A percentile compares a stretch with the other conserved stretches of the same genome.
Conservation (phyloP, 1,140 invertebrate species). For the Papilio glaucus region DNA sequence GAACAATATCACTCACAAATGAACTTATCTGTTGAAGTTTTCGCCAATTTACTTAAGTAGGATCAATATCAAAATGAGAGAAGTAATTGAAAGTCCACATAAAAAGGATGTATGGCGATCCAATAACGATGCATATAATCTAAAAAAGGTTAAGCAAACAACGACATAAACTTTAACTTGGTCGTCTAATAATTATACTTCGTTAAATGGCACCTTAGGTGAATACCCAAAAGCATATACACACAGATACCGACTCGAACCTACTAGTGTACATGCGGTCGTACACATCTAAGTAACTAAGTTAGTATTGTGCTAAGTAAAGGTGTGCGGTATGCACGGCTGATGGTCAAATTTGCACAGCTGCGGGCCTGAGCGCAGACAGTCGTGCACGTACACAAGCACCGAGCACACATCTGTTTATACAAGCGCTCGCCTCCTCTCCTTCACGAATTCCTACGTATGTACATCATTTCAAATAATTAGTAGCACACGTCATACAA, state of each 20-base stretch:
- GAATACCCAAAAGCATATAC: too few relatives aligned
- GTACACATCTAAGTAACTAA: too few relatives aligned
- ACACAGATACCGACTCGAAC: too few relatives aligned
- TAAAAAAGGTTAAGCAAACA: too few relatives aligned
- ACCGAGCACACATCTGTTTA: not conserved
- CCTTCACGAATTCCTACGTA: not conserved
- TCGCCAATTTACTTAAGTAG: too few relatives aligned
- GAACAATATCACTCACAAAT: not conserved
- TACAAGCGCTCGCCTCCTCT: not conserved
- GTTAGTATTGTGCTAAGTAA: too few relatives aligned
- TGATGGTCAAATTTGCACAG: slow-evolving; percentile 17
- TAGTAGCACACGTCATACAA: not conserved
- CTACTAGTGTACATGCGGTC: too few relatives aligned
- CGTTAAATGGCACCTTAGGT: too few relatives aligned
- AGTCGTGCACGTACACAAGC: not conserved
- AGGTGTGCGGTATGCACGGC: not conserved
- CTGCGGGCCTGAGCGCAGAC: not conserved
- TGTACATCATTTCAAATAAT: slow-evolving; percentile 7
- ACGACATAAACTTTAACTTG: not conserved
- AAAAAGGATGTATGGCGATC: too few relatives aligned
- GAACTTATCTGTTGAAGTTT: slow-evolving; percentile 4
- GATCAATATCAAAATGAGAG: not conserved
- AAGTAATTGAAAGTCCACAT: not conserved
- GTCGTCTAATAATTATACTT: not conserved
- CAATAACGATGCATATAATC: too few relatives aligned